These are phyloP conservation scores for Antedon mediterranea DNA, from an alignment of 53 echinoderm and acorn worm species.

Conservation along the genomic window DNA sequence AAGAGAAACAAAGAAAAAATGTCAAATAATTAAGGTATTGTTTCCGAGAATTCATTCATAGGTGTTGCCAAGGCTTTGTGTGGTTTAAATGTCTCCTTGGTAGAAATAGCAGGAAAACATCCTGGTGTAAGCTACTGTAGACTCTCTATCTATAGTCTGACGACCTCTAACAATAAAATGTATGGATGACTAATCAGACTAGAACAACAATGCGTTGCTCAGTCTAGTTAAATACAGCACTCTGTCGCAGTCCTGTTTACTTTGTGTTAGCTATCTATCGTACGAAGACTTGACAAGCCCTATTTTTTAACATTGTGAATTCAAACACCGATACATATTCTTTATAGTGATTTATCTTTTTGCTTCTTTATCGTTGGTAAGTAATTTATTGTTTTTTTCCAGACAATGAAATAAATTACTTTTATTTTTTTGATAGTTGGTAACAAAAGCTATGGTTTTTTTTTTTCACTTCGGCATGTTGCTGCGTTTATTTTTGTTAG, in stretches of 20 bases:
- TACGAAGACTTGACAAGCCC: neutral
- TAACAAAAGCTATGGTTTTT: too few relatives aligned
- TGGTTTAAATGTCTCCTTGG: neutral
- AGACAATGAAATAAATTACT: too few relatives aligned
- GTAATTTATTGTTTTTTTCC: too few relatives aligned
- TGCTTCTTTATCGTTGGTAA: neutral
- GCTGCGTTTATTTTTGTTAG: neutral
- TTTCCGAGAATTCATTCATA: neutral
- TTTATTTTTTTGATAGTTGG: too few relatives aligned
- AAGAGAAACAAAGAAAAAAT: neutral
- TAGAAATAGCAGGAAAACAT: neutral
- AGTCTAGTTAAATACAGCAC: neutral
- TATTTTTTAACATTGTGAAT: neutral
- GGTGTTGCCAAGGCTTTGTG: neutral
- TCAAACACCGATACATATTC: neutral
- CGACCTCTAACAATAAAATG: neutral
- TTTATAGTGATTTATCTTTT: neutral
- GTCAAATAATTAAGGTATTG: neutral
- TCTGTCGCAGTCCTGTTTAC: neutral
- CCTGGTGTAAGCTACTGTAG: neutral
- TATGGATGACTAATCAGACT: neutral
- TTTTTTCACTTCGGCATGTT: neutral
- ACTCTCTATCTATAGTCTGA: neutral
- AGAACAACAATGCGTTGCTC: neutral
- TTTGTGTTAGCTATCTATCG: neutral